These are phyloP conservation scores for Epinotia demarniana DNA, from an alignment of 2,888 invertebrate genomes.

Conservation along the genomic window DNA sequence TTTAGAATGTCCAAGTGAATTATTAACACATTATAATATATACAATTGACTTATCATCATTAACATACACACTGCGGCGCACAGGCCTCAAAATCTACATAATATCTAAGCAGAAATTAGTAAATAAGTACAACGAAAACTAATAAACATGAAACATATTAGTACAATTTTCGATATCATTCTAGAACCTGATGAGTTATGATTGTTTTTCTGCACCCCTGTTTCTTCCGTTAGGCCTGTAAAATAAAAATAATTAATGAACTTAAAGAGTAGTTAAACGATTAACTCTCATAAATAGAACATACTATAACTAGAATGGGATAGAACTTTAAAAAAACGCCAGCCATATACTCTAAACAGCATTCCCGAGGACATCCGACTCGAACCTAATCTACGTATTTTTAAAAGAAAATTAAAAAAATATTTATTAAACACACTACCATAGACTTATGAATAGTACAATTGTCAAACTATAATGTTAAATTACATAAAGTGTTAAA, in stretches of 20 bases:
- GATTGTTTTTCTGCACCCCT: slow-evolving; percentile 50
- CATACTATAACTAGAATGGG: too few relatives aligned
- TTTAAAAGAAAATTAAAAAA: too few relatives aligned
- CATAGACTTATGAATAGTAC: too few relatives aligned
- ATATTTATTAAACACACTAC: too few relatives aligned
- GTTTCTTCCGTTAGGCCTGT: slow-evolving; percentile 59
- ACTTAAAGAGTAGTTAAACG: background rate
- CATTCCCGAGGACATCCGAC: too few relatives aligned
- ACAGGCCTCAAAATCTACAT: background rate
- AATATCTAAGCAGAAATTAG: slow-evolving; percentile 44
- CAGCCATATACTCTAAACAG: too few relatives aligned
- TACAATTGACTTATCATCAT: background rate
- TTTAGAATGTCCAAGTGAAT: background rate
- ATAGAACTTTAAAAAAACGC: too few relatives aligned
- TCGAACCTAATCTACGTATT: too few relatives aligned
- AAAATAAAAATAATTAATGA: slow-evolving; percentile 35
- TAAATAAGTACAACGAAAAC: slow-evolving; percentile 47
- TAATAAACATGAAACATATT: background rate
- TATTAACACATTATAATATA: background rate
- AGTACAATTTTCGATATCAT: slow-evolving; percentile 3
- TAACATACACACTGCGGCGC: background rate
- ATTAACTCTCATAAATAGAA: too few relatives aligned
- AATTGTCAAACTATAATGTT: too few relatives aligned
- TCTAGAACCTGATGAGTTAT: slow-evolving; percentile 43
- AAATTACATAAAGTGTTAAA: too few relatives aligned